Base-by-base conservation (phyloP, 2,113 vertebrate genomes). In the Phocoena sinus region DNA sequence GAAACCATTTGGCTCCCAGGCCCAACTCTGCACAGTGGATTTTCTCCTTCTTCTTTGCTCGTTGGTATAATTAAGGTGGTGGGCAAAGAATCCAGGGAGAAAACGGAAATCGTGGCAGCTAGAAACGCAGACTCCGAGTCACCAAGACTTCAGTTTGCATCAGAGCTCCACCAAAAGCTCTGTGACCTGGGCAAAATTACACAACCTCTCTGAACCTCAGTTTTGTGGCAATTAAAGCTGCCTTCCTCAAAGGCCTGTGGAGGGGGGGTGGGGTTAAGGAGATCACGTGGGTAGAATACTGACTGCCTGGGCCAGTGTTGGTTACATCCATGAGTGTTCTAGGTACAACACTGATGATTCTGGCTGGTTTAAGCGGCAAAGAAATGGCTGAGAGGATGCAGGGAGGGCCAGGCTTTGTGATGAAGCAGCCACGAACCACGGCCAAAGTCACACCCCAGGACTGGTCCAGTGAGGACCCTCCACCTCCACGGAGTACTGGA, bases 11-110 rank as follows among this genome's bases (percentile, higher is more conserved):
- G 65, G 38, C 81, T 88, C 63, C 25, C 1, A 31, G 76, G 71
- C 23, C 67, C 9, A 2, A 26, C 50, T 56, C 41, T 1, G 4
- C 0, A 0, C 10, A 10, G 26, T 18, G 36, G 36, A 15, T 4
- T 60, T 76, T 26, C 12, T 58, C 25, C 47, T 62, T 14, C 36
- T 68, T 47, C 47, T 15, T 74, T 36, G 41, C 85, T 74, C 58
- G 1, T 13, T n/a, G 88, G 76, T 38, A 15, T 88, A n/a, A 84
- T 73, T 53, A 92, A 94, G 47, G 38, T 1, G 0, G 36, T 1
- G 0, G 70, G 60, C 56, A 71, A 74, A 56, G 50, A 81, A 44
- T 33, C 2, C 53, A n/a, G 38, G 79, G 79, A 86, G 83, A 71
- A 41, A 83, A 15, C 14, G 21, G 85, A 18, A 20, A 15, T 23